phyloP scores from a whole-genome alignment of 2,888 invertebrate genomes.

The Netelia virgata region DNA sequence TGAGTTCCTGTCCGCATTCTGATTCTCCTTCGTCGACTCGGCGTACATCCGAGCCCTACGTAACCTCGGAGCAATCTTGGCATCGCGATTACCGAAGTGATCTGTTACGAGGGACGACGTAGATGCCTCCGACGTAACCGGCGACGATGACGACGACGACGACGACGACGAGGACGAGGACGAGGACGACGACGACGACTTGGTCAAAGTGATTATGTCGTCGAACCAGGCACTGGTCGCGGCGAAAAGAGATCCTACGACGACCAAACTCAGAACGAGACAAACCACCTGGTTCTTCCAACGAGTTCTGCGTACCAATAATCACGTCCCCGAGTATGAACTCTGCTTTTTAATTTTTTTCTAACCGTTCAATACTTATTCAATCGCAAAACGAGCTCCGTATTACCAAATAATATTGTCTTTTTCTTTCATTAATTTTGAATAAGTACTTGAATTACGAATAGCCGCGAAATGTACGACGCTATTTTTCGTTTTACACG shows the following conservation, averaged over 20 bases:
- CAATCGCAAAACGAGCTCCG: too few species aligned
- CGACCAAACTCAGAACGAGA: constrained; percentile 70
- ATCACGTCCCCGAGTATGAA: too few species aligned
- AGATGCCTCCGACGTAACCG: neutral
- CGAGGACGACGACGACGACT: constrained; percentile 7
- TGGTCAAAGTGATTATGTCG: constrained; percentile 61
- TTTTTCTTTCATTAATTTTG: neutral
- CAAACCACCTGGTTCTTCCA: constrained; percentile 75
- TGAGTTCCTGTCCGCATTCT: constrained; percentile 77
- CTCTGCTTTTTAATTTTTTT: too few species aligned
- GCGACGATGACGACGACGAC: constrained; percentile 10
- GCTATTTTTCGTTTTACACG: neutral
- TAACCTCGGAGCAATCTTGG: constrained; percentile 78
- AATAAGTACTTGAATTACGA: neutral
- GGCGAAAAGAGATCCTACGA: constrained; percentile 71
- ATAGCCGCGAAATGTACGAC: neutral
- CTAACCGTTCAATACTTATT: too few species aligned
- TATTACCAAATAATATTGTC: too few species aligned
- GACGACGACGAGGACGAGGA: constrained; percentile 4
- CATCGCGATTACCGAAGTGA: constrained; percentile 70
- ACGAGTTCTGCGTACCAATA: constrained; percentile 68
- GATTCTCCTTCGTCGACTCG: constrained; percentile 79
- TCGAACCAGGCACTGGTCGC: constrained; percentile 73
- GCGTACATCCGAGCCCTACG: constrained; percentile 79
- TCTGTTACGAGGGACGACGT: neutral